Conservation (phyloP, 2,888 invertebrate species). For the Hesperia comma region DNA sequence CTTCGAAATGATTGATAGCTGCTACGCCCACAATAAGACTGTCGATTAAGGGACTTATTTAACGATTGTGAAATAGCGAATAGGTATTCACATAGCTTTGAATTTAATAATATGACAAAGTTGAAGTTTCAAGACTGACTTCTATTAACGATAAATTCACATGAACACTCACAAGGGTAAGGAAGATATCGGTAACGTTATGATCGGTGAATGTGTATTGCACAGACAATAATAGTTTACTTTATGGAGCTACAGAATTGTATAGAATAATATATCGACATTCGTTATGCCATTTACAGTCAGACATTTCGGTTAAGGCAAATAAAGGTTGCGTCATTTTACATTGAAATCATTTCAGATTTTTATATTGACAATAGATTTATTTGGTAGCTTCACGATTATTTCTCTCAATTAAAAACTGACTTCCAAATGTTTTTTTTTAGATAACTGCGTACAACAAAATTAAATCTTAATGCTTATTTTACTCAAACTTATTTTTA, state of each 20-base stretch:
- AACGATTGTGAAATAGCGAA: not conserved
- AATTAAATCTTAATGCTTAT: not conserved
- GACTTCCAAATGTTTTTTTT: not conserved
- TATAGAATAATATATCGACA: conserved; percentile 2
- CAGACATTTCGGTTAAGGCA: conserved; percentile 36
- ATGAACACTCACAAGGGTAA: not conserved
- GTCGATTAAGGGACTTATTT: not conserved
- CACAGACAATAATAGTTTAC: not conserved
- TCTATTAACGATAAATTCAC: not conserved
- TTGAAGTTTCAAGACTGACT: too few relatives aligned
- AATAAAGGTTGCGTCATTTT: conserved; percentile 44
- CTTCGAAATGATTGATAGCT: conserved; percentile 42
- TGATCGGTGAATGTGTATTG: not conserved
- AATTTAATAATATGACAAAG: too few relatives aligned
- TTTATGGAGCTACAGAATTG: not conserved
- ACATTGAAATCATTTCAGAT: conserved; percentile 28
- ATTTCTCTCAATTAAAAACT: not conserved
- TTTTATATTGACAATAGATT: conserved; percentile 24
- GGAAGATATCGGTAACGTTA: conserved; percentile 8
- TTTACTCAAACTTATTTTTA: not conserved
- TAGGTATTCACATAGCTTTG: too few relatives aligned
- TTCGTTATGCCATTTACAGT: not conserved
- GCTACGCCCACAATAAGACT: conserved; percentile 20
- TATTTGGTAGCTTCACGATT: not conserved
- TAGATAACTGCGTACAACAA: not conserved